Percentiles rank a stretch among this genome's conserved stretches.
Evolutionary conservation across 2,113 vertebrate genomes (phyloP).

Genomic region (Cavia porcellus): DNA sequence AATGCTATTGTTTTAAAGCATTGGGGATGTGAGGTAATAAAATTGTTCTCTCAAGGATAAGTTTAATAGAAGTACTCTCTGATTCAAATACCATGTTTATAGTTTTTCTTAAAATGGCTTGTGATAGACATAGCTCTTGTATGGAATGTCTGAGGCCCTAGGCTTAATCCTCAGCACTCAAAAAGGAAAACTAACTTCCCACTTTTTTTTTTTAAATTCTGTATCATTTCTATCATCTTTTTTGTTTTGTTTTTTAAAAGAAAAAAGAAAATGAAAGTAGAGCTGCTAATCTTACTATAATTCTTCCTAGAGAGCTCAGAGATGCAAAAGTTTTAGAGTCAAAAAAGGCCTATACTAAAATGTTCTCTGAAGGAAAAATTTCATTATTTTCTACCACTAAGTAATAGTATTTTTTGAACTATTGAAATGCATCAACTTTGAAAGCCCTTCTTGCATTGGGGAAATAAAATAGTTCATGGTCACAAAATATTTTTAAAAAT

Average conservation of each 20-base stretch:
- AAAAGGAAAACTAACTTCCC: background rate
- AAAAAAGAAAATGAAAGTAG: background rate
- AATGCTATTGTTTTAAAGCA: conserved; percentile 49
- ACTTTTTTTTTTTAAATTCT: too few relatives aligned
- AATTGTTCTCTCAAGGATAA: background rate
- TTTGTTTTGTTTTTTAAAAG: too few relatives aligned
- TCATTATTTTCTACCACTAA: background rate
- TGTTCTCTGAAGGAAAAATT: background rate
- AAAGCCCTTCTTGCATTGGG: background rate
- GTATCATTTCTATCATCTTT: too few relatives aligned
- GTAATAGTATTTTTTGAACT: background rate
- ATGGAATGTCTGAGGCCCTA: background rate
- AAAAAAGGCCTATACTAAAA: background rate
- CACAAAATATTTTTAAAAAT: conserved; percentile 40
- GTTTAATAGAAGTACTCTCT: conserved; percentile 29
- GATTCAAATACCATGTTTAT: background rate
- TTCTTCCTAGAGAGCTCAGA: conserved; percentile 7
- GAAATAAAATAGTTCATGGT: background rate
- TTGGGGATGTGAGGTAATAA: background rate
- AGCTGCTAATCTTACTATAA: conserved; percentile 11
- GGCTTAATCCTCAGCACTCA: background rate
- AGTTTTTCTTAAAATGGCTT: background rate
- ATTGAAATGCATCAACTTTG: background rate
- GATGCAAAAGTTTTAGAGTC: background rate
- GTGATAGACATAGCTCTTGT: background rate